A percentile compares a stretch with the other conserved stretches of the same genome.
Evolutionary conservation across 2,888 invertebrate genomes (phyloP).

Genomic region (Rhamphomyia laevipes): DNA sequence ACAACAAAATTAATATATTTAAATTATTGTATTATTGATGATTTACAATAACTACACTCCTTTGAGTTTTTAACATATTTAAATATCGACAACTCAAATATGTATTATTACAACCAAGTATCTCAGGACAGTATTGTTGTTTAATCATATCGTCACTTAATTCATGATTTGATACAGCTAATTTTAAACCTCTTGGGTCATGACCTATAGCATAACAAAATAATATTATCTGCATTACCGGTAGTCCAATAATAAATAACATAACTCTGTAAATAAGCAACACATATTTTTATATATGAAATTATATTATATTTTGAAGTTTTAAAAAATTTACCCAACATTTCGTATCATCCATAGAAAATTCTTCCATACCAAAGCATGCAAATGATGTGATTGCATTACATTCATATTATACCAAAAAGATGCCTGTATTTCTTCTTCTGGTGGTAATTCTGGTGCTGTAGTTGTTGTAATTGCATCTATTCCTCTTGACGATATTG

Average conservation of each 20-base stretch:
- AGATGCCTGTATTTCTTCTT: constrained; percentile 45
- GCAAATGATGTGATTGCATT: constrained; percentile 59
- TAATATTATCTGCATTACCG: constrained; percentile 72
- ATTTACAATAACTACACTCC: constrained; percentile 56
- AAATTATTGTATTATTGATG: constrained; percentile 1
- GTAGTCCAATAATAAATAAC: constrained; percentile 74
- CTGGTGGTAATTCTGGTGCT: constrained; percentile 56
- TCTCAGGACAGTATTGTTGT: constrained; percentile 40
- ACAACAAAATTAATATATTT: background rate
- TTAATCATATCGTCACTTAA: constrained; percentile 40
- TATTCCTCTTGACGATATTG: constrained; percentile 58
- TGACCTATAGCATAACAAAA: constrained; percentile 86
- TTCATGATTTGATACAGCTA: constrained; percentile 77
- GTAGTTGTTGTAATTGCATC: constrained; percentile 41
- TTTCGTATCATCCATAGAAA: constrained; percentile 78
- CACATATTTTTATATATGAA: background rate
- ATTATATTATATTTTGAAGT: background rate
- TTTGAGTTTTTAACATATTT: constrained; percentile 52
- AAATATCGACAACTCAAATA: constrained; percentile 69
- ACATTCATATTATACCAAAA: constrained; percentile 50
- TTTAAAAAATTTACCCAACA: constrained; percentile 48
- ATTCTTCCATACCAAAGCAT: constrained; percentile 79
- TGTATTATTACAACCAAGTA: constrained; percentile 47
- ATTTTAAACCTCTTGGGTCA: constrained; percentile 61
- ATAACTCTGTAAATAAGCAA: constrained; percentile 48